Conservation (phyloP, 2,797 vertebrate species). For the Otolemur crassicaudatus region DNA sequence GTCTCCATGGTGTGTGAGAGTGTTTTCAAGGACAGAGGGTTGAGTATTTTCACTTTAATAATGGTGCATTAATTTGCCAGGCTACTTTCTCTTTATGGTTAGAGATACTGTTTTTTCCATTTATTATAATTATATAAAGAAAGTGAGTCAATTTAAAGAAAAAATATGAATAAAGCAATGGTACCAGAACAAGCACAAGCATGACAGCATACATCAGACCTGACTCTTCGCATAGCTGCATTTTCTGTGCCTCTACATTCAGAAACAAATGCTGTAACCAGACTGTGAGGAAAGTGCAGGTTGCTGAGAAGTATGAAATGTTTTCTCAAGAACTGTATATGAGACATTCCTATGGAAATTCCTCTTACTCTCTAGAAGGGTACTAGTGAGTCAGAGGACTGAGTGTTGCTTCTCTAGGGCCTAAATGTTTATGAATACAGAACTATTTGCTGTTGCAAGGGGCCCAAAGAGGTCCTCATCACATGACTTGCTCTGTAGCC, state of each 20-base stretch:
- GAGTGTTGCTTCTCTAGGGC: neutral
- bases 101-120: neutral
- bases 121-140: neutral
- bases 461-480: neutral
- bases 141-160: neutral
- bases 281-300: neutral
- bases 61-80: neutral
- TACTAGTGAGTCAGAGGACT: neutral
- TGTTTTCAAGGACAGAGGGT: neutral
- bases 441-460: neutral
- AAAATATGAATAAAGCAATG: neutral
- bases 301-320: neutral
- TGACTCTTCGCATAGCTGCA: neutral
- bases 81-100: neutral
- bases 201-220: fast-evolving
- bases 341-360: neutral
- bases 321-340: neutral
- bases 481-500: neutral
- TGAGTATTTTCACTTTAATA: constrained; percentile 15
- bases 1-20: neutral
- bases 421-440: neutral
- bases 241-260: neutral
- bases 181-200: fast-evolving
- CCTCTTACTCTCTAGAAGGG: neutral
- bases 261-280: neutral